Evolutionary conservation across 1,140 invertebrate species (phyloP), one percentile per base, ranked within the genome.

Genomic region (Brachionus plicatilis): DNA sequence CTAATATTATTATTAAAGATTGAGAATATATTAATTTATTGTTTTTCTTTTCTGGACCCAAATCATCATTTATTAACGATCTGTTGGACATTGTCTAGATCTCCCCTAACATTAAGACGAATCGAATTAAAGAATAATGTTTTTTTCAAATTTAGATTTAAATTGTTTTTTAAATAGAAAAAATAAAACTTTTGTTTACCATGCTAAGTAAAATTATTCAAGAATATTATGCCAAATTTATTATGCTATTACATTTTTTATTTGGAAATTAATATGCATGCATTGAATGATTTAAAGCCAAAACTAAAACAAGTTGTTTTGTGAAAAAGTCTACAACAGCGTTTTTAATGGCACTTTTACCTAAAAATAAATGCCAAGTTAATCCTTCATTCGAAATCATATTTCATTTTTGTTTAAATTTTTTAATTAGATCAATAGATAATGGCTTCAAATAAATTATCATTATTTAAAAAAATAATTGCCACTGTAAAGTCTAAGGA

Each of bases 401-500:
- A 60, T 60, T 60, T 6, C 14, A 53, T 5, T 53, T 14, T 37
- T 37, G 6, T 53, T 53, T 53, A 17, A n/a, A n/a, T 17, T 53
- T n/a, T 53, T 17, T 0, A n/a, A 53, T 53, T 53, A 53, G 17
- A 17, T 53, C 11, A 53, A n/a, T 53, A 66, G 60, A 66, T 33
- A n/a, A 70, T 72, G 68, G 37, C 68, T 43, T 41, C 68, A 41
- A 43, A 43, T 72, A 72, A 72, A 72, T n/a, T 72, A 20, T 20
- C 29, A 17, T 72, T 72, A 20, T 72, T 72, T 72, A 37, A 72
- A 72, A 72, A 24, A 9, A 72, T 72, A 43, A 33, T 72, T 17
- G 4, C 29, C 2, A 17, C 37, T n/a, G 37, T 72, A 8, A 72
- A 72, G 43, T 72, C 68, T 11, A 50, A 24, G 37, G 45, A 53